Evolutionary conservation across 1,140 invertebrate species (phyloP).

Genomic region (Brachionus sp.): DNA sequence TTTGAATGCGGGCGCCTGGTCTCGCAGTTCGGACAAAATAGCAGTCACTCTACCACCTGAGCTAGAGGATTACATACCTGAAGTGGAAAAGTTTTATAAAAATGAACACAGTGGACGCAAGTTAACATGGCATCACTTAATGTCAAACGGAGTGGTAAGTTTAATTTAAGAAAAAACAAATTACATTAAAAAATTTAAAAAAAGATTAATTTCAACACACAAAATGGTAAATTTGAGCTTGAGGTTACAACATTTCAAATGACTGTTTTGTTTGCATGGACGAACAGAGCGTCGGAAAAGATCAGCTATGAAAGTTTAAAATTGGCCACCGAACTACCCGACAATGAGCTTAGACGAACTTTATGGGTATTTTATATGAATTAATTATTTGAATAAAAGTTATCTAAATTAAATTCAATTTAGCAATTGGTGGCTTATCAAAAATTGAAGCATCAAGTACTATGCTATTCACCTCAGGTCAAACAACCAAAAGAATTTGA

Average conservation of each 20-base stretch:
- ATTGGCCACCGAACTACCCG: constrained; percentile 91
- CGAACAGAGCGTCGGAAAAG: constrained; percentile 82
- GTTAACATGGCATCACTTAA: constrained; percentile 98
- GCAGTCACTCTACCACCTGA: constrained; percentile 92
- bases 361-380: constrained; percentile 69
- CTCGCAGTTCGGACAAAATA: constrained; percentile 78
- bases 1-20: constrained; percentile 96
- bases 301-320: constrained; percentile 90
- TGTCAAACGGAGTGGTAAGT: constrained; percentile 78
- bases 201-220: constrained; percentile 86
- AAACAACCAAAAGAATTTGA: constrained; percentile 86
- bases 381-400: not conserved
- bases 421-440: constrained; percentile 89
- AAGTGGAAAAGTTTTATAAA: constrained; percentile 73
- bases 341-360: constrained; percentile 89
- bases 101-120: constrained; percentile 92
- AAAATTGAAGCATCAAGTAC: constrained; percentile 85
- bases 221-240: constrained; percentile 88
- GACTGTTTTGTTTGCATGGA: constrained; percentile 98
- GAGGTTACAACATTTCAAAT: constrained; percentile 99
- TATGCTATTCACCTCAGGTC: constrained; percentile 73
- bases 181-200: not conserved
- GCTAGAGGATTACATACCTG: constrained; percentile 95
- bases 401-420: not conserved
- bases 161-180: constrained; percentile 29